These are phyloP conservation scores for Schizopygopsis pylzovi DNA, from an alignment of 2,797 vertebrate genomes.

Conservation along the genomic window DNA sequence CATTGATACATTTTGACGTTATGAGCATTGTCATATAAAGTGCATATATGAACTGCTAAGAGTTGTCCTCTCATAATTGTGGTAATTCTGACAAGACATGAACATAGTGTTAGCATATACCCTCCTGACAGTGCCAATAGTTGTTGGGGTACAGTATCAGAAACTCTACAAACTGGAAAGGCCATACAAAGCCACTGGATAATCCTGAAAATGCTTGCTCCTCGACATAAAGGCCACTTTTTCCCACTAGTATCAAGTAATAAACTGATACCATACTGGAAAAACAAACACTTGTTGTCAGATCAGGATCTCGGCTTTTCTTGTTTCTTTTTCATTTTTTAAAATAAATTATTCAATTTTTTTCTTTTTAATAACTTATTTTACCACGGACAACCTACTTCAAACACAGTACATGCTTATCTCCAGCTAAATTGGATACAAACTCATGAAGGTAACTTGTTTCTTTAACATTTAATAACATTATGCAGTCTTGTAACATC, in stretches of 20 bases:
- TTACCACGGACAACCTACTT: conserved; percentile 56
- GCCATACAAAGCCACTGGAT: conserved; percentile 34
- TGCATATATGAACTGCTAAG: not conserved
- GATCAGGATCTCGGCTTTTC: conserved; percentile 27
- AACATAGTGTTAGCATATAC: conserved; percentile 3
- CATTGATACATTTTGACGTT: not conserved
- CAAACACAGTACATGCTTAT: conserved; percentile 60
- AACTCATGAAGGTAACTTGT: conserved; percentile 48
- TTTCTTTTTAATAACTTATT: conserved; percentile 53
- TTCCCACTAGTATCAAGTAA: conserved; percentile 52
- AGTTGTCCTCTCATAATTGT: not conserved
- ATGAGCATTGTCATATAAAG: not conserved
- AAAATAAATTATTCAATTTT: conserved; percentile 51
- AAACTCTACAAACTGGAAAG: conserved; percentile 43
- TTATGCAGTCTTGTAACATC: conserved; percentile 47
- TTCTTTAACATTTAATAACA: conserved; percentile 47
- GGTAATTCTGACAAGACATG: conserved; percentile 2
- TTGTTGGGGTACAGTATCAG: conserved; percentile 6
- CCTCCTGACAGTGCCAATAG: conserved; percentile 17
- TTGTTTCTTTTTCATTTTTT: conserved; percentile 35
- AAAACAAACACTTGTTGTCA: conserved; percentile 32
- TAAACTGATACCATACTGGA: conserved; percentile 40
- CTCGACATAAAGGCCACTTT: conserved; percentile 60
- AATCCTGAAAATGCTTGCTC: conserved; percentile 55
- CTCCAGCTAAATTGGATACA: conserved; percentile 50